A percentile compares a stretch with the other conserved stretches of the same genome.
These are phyloP conservation scores for Xylocampa areola DNA, from an alignment of 2,888 invertebrate species.

Conservation along the genomic window DNA sequence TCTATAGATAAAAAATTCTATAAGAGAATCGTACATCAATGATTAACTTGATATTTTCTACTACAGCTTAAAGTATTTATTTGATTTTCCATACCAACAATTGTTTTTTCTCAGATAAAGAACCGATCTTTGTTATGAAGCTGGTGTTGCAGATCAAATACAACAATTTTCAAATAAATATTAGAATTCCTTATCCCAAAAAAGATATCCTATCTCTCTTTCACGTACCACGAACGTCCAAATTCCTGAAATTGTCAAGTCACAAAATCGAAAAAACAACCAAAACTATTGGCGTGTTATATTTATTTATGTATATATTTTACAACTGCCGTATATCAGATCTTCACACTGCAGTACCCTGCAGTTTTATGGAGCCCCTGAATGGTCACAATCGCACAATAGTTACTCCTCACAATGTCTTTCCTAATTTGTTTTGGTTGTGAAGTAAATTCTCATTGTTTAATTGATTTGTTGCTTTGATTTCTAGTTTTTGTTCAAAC, in stretches of 20 bases:
- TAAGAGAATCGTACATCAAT: no score
- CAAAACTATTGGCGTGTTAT: conserved; percentile 53
- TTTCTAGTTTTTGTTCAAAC: conserved; percentile 60
- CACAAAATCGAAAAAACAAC: conserved; percentile 8
- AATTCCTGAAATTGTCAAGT: not conserved
- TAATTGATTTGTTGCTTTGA: conserved; percentile 76
- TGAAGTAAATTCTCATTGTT: conserved; percentile 77
- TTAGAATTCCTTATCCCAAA: not conserved
- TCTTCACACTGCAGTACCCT: conserved; percentile 56
- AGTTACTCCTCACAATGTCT: conserved; percentile 58
- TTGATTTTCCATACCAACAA: no score
- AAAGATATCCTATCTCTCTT: not conserved
- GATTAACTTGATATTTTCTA: no score
- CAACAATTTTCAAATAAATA: no score
- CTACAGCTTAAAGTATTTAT: no score
- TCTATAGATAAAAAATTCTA: no score
- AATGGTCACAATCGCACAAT: conserved; percentile 77
- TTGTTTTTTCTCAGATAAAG: no score
- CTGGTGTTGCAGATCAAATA: no score
- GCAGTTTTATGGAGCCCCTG: conserved; percentile 80
- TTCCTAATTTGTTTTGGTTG: conserved; percentile 88
- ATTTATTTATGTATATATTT: conserved; percentile 72
- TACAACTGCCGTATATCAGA: conserved; percentile 79
- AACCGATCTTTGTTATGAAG: no score
- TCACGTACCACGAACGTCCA: not conserved